Evolutionary conservation across 2,888 invertebrate species (phyloP).

Genomic region (Rhamphomyia laevipes): DNA sequence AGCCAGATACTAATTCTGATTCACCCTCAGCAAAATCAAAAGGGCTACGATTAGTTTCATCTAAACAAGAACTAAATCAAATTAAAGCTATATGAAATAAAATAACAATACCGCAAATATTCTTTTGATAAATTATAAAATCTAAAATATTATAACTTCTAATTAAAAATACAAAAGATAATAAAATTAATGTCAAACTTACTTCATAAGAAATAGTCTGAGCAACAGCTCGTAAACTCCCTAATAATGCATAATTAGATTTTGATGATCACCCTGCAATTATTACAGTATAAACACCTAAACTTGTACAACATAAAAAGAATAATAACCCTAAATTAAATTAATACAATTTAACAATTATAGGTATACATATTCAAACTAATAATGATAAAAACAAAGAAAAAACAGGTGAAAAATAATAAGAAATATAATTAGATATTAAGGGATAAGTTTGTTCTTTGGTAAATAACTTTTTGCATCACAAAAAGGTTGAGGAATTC

Average conservation of each 20-base stretch:
- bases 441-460: slow-evolving; percentile 49
- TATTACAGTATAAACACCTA: slow-evolving; percentile 53
- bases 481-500: slow-evolving; percentile 56
- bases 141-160: slow-evolving; percentile 42
- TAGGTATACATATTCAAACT: slow-evolving; percentile 48
- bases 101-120: slow-evolving; percentile 44
- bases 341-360: slow-evolving; percentile 41
- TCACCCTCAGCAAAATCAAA: slow-evolving; percentile 74
- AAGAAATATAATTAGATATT: slow-evolving; percentile 48
- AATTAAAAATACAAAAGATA: slow-evolving; percentile 47
- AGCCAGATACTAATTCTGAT: too few relatives aligned
- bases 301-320: slow-evolving; percentile 51
- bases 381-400: slow-evolving; percentile 48
- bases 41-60: slow-evolving; percentile 60
- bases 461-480: slow-evolving; percentile 61
- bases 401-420: slow-evolving; percentile 48
- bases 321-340: slow-evolving; percentile 50
- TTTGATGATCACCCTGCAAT: slow-evolving; percentile 56
- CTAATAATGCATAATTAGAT: slow-evolving; percentile 60
- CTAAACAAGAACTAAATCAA: slow-evolving; percentile 49
- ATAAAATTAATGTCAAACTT: slow-evolving; percentile 51
- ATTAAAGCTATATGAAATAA: slow-evolving; percentile 44
- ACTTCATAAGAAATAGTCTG: slow-evolving; percentile 71
- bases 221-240: slow-evolving; percentile 53
- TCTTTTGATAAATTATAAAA: slow-evolving; percentile 41